Percentiles rank a stretch among this genome's conserved stretches.
Conservation (phyloP, 2,888 invertebrate genomes). For the Sarcophaga caerulescens region DNA sequence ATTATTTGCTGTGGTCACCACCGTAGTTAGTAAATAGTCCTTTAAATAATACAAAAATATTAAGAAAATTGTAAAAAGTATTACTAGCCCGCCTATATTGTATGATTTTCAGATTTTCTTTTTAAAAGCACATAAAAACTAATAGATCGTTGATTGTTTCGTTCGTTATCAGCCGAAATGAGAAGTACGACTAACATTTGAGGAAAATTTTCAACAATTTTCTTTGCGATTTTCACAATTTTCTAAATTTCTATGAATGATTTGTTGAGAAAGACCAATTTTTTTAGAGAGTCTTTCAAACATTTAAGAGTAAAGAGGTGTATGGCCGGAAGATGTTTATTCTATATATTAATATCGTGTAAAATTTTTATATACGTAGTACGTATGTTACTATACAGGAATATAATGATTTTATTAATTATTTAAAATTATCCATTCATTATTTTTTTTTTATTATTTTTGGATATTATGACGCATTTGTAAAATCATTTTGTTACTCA, state of each 20-base stretch:
- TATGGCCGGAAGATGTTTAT: too few species aligned
- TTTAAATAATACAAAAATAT: slow-evolving; percentile 72
- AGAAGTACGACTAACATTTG: slow-evolving; percentile 49
- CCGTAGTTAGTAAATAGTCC: slow-evolving; percentile 76
- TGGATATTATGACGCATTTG: slow-evolving; percentile 47
- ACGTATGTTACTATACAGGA: background rate
- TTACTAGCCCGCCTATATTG: slow-evolving; percentile 52
- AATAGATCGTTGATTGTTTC: slow-evolving; percentile 54
- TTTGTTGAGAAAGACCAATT: background rate
- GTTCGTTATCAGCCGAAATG: slow-evolving; percentile 56
- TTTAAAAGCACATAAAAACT: background rate
- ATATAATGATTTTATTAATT: background rate
- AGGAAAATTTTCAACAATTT: slow-evolving; percentile 22
- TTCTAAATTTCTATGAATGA: background rate
- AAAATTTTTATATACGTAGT: background rate
- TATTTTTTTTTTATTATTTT: slow-evolving; percentile 33
- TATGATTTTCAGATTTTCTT: slow-evolving; percentile 18
- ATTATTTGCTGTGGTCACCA: slow-evolving; percentile 67
- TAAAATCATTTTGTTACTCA: background rate
- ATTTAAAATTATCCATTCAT: slow-evolving; percentile 21
- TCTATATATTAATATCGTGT: too few species aligned
- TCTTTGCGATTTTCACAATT: slow-evolving; percentile 33
- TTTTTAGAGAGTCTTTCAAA: background rate
- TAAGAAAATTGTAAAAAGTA: slow-evolving; percentile 66
- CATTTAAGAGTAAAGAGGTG: background rate